These are phyloP conservation scores for Dyspetes luteomarginatus DNA, from an alignment of 2,888 invertebrate species.

Conservation along the genomic window DNA sequence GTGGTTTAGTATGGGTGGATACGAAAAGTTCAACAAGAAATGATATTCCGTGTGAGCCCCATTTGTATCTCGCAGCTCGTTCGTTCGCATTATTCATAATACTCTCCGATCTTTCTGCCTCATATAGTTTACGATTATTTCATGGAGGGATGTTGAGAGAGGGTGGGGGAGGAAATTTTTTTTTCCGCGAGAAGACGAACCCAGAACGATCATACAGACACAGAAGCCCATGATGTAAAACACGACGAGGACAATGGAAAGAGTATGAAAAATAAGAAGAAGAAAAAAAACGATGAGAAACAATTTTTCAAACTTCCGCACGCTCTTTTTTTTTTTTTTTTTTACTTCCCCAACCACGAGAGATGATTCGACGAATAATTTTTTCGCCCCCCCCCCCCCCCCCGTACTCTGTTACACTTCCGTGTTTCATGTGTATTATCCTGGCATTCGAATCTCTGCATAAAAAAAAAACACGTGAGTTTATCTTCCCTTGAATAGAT, in stretches of 20 bases:
- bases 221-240: too few relatives aligned
- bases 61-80: slow-evolving; percentile 33
- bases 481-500: too few relatives aligned
- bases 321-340: slow-evolving; percentile 20
- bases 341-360: slow-evolving; percentile 13
- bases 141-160: too few relatives aligned
- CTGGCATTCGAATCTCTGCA: too few relatives aligned
- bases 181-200: too few relatives aligned
- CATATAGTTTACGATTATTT: slow-evolving; percentile 80
- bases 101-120: slow-evolving; percentile 79
- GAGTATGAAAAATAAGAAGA: too few relatives aligned
- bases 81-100: slow-evolving; percentile 69
- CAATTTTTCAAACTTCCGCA: slow-evolving; percentile 53
- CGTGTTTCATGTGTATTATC: too few relatives aligned
- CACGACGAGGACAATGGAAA: slow-evolving; percentile 11
- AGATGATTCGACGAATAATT: too few relatives aligned
- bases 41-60: slow-evolving; percentile 18
- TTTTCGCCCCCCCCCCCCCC: too few relatives aligned
- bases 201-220: too few relatives aligned
- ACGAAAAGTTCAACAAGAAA: slow-evolving; percentile 1
- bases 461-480: too few relatives aligned
- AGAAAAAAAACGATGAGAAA: slow-evolving; percentile 48
- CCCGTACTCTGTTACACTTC: too few relatives aligned
- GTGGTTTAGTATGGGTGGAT: neutral
- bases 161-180: slow-evolving; percentile 13